Percentiles rank a stretch among this genome's conserved stretches.
These are phyloP conservation scores for Sinelater perroti DNA, from an alignment of 2,888 invertebrate genomes.

Conservation along the genomic window DNA sequence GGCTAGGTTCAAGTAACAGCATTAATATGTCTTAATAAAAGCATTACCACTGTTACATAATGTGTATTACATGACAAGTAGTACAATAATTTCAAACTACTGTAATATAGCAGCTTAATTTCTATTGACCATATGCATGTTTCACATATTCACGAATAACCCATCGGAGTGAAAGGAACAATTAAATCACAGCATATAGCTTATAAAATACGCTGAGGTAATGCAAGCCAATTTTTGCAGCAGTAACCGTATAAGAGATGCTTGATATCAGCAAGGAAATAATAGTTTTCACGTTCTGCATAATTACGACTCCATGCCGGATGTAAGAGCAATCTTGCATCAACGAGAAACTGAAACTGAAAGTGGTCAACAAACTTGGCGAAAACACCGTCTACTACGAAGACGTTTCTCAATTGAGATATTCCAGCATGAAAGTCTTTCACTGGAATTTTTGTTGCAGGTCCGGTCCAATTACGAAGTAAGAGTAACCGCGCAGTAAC, in stretches of 20 bases:
- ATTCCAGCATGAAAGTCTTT: slow-evolving; percentile 13
- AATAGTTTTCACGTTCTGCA: slow-evolving; percentile 13
- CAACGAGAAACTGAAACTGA: background rate
- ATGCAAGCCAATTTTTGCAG: background rate
- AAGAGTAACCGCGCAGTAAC: background rate
- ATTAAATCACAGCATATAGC: background rate
- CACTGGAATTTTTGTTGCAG: slow-evolving; percentile 2
- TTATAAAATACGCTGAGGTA: background rate
- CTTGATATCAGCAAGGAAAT: slow-evolving; percentile 1
- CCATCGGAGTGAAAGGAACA: slow-evolving; percentile 3
- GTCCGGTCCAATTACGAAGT: slow-evolving; percentile 10
- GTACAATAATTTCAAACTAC: slow-evolving; percentile 5
- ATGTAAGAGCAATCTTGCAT: slow-evolving; percentile 11
- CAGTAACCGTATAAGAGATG: background rate
- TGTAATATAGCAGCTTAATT: background rate
- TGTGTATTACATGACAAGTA: no score
- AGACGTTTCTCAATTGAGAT: background rate
- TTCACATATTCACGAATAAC: slow-evolving; percentile 1
- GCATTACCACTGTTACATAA: no score
- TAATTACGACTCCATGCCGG: slow-evolving; percentile 15
- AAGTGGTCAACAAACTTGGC: slow-evolving; percentile 3
- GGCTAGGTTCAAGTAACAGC: no score
- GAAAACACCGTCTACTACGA: background rate
- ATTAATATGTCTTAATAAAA: no score
- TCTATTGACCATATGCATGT: background rate